A percentile compares a stretch with the other conserved stretches of the same genome.
phyloP scores from a whole-genome alignment of 2,113 vertebrate species.

The Pluvialis apricaria region DNA sequence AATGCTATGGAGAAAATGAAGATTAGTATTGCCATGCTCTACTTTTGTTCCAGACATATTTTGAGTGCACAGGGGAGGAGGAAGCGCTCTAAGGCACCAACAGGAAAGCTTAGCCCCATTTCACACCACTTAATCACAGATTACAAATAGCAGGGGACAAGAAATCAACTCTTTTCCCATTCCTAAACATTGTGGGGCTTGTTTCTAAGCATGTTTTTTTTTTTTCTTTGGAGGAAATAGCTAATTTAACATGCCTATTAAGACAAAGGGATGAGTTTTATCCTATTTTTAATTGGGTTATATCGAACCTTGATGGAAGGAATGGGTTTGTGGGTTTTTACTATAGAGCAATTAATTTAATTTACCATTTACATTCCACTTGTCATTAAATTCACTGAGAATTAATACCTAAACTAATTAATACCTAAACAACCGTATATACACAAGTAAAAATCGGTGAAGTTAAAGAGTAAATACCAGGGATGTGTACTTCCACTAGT shows the following conservation, averaged over 20 bases:
- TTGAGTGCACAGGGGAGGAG: neutral
- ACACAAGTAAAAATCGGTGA: neutral
- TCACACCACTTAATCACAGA: slow-evolving; percentile 49
- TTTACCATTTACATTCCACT: neutral
- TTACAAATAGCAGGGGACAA: slow-evolving; percentile 38
- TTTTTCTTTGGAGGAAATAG: neutral
- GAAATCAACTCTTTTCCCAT: neutral
- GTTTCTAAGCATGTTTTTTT: neutral
- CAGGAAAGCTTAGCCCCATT: slow-evolving; percentile 32
- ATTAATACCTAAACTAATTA: neutral
- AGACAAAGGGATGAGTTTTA: slow-evolving; percentile 11
- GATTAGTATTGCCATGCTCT: slow-evolving; percentile 20
- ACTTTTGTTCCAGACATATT: slow-evolving; percentile 24
- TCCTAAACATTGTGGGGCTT: neutral
- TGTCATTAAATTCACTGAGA: neutral
- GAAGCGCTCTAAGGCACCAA: neutral
- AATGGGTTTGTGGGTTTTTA: neutral
- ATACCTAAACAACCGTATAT: neutral
- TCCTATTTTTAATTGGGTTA: slow-evolving; percentile 9
- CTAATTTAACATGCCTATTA: slow-evolving; percentile 21
- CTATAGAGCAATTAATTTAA: neutral
- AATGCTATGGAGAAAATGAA: slow-evolving; percentile 15
- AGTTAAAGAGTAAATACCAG: neutral
- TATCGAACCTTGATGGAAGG: neutral
- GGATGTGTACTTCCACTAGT: no score